Evolutionary conservation across 2,797 vertebrate species (phyloP), one percentile per base, ranked within the genome.

Genomic region (Platalea minor): DNA sequence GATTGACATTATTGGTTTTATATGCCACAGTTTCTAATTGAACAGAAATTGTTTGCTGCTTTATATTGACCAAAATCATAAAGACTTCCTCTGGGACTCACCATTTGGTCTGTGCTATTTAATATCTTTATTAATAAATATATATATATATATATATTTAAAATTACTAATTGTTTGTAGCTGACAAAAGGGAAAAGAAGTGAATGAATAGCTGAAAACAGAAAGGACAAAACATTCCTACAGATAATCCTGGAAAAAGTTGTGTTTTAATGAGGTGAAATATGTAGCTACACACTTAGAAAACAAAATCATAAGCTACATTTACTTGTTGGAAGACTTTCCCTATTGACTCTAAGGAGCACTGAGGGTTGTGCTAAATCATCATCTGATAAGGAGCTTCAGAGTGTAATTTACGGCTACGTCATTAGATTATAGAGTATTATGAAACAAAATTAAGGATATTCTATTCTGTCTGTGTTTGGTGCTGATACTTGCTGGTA

Each of bases 1-100:
- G 29, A 33, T 39, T 1, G 1, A 7, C 1, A 1, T 33, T 50
- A 21, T 14, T 37, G 9, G 3, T 76, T 74, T 64, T 20, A 19
- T 6, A 6, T 70, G 35, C 1, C n/a, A 35, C 5, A 21, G 11
- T 82, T 91, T 5, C 7, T 50, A 41, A 17, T 5, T 33, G 17
- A 46, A 41, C 7, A 41, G 3, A 67, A 35, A 39, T 8, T 41
- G 1, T 2, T 51, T 64, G 39, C 6, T 74, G 6, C 16, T 64
- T 91, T 67, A 28, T 1, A 6, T 21, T 63, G 18, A 18, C 33
- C 16, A 45, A 83, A 77, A 80, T 51, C 3, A 17, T 26, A 19
- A 59, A 63, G 29, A n/a, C 1, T 74, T 84, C 4, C 26, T 72
- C 24, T 85, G 19, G 4, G 23, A 53, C 12, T 54, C 37, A 74